Evolutionary conservation across 1,140 invertebrate genomes (phyloP).

Genomic region (Zaprionus ghesquierei): DNA sequence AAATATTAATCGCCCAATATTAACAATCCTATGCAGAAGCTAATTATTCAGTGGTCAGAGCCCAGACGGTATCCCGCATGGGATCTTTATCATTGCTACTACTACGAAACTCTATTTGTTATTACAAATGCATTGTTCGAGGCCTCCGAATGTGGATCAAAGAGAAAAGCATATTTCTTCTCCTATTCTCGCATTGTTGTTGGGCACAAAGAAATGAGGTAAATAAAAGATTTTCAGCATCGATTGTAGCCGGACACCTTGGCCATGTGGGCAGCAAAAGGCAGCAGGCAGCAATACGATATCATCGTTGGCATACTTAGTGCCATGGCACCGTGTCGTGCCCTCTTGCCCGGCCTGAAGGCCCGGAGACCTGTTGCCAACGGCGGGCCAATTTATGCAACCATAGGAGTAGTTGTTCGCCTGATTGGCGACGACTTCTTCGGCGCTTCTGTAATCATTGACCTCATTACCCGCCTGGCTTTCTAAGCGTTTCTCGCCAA

Average conservation of each 20-base stretch:
- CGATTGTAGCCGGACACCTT: constrained; percentile 7
- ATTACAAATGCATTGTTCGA: constrained; percentile 1
- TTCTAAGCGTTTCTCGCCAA: constrained; percentile 16
- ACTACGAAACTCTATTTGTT: constrained; percentile 2
- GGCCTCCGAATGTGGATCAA: constrained; percentile 5
- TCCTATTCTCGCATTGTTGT: neutral
- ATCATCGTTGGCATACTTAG: constrained; percentile 23
- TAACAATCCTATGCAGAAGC: neutral
- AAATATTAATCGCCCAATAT: neutral
- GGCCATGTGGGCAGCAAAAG: constrained; percentile 5
- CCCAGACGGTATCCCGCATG: neutral
- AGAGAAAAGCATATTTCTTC: constrained; percentile 12
- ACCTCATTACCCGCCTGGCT: constrained; percentile 14
- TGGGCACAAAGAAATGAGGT: neutral
- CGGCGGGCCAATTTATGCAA: constrained; percentile 14
- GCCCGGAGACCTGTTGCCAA: neutral
- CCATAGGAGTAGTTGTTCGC: neutral
- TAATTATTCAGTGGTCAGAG: neutral
- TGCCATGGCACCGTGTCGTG: constrained; percentile 8
- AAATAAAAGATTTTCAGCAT: constrained; percentile 6
- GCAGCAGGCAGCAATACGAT: neutral
- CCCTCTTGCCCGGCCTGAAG: constrained; percentile 10
- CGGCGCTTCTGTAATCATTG: constrained; percentile 26
- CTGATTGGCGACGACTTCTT: constrained; percentile 5
- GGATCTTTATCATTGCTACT: neutral